Evolutionary conservation across 2,797 vertebrate genomes (phyloP).

Genomic region (Psittacula derbiana): DNA sequence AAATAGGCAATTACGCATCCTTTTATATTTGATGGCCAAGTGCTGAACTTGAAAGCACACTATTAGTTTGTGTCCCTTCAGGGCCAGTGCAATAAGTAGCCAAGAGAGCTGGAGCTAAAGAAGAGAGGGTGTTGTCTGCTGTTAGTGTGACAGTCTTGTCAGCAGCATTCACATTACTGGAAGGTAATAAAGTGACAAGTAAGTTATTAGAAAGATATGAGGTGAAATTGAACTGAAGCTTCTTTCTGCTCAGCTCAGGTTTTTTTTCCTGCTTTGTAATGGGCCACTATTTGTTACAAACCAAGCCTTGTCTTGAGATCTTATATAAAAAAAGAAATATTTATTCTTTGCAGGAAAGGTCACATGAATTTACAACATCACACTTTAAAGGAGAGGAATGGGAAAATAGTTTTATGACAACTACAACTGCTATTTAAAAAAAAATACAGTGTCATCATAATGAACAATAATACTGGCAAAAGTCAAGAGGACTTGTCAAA

Average conservation of each 20-base stretch:
- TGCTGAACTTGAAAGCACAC: conserved; percentile 91
- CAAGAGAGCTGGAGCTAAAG: conserved; percentile 80
- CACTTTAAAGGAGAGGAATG: conserved; percentile 72
- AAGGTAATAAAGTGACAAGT: conserved; percentile 93
- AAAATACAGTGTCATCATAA: conserved; percentile 71
- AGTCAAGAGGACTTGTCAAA: conserved; percentile 66
- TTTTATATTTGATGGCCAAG: conserved; percentile 90
- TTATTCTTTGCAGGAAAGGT: conserved; percentile 76
- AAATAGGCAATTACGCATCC: conserved; percentile 97
- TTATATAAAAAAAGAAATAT: conserved; percentile 71
- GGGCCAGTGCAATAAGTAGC: conserved; percentile 82
- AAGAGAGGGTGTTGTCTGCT: conserved; percentile 82
- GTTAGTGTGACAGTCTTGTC: conserved; percentile 91
- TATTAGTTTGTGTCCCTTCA: conserved; percentile 93
- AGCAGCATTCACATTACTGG: conserved; percentile 87
- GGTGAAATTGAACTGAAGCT: conserved; percentile 87
- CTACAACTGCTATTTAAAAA: conserved; percentile 67
- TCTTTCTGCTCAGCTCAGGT: conserved; percentile 81
- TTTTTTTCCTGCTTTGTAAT: conserved; percentile 79
- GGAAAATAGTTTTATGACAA: conserved; percentile 72
- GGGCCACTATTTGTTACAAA: conserved; percentile 76
- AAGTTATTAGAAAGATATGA: conserved; percentile 94
- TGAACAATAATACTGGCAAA: conserved; percentile 69
- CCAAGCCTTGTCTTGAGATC: conserved; percentile 70
- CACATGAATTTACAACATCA: conserved; percentile 78